Base-by-base conservation (phyloP, 2,888 invertebrate species). In the Ganaspis brasiliensis region DNA sequence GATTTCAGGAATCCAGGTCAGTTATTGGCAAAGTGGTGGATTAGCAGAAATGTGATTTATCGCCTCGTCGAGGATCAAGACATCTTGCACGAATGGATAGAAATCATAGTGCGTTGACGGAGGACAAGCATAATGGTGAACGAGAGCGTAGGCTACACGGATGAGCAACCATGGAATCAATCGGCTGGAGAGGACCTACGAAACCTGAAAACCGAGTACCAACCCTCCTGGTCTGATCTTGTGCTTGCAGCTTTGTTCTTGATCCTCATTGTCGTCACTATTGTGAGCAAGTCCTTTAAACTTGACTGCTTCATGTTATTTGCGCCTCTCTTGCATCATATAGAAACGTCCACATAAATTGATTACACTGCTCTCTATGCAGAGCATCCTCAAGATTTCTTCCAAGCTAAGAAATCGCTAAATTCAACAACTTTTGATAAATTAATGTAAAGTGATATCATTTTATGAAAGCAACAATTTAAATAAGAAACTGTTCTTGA, bases 241-340 rank as follows among this genome's bases (percentile, higher is more conserved):
- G 82, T 89, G 49, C 82, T 91, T 72, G 89, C 90, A 37, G 87
- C 86, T 21, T 85, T 90, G 71, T 91, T 91, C 84, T 90, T 86
- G 77, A 84, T 87, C 72, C 87, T 91, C 80, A 91, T 91, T 79
- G 88, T 91, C 78, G 89, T 91, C 79, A 91, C 91, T 26, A 91
- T 91, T 83, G 91, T 91, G 85, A 91, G 91, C 74, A 45, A 37
- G 45, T 40, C 67, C 26, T 70, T 26, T 45, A 71, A 9, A 59
- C 59, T 31, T 31, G 31, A 26, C 52, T 72, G 21, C 26, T 56
- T 72, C 61, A 45, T 73, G 45, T 45, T 59, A 40, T 37, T 73
- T 37, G 40, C 26, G 6, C 73, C 37, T 14, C 70, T 24, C 4
- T 24, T 14, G 59, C 37, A n/a, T 70, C 37, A 35, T 10, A 45